phyloP scores from a whole-genome alignment of 2,888 invertebrate species.

The Andrena marginata region DNA sequence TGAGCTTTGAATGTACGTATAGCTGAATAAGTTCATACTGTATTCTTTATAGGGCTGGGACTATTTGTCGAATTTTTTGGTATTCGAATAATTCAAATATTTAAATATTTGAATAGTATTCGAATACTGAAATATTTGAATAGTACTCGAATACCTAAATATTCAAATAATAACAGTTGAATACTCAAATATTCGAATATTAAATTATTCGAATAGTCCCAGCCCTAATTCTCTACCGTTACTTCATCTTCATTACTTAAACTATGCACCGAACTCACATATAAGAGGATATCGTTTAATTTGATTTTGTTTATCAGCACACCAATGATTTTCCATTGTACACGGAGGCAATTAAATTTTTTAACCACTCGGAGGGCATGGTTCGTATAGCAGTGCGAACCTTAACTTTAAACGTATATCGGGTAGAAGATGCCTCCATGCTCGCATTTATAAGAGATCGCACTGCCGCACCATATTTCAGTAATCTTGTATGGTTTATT shows the following conservation, averaged over 20 bases:
- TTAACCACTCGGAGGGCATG: conserved; percentile 99
- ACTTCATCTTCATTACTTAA: conserved; percentile 27
- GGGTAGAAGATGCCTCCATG: conserved; percentile 98
- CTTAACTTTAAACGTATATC: conserved; percentile 98
- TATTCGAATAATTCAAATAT: no score
- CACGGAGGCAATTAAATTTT: conserved; percentile 99
- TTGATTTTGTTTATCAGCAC: conserved; percentile 87
- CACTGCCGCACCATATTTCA: conserved; percentile 99
- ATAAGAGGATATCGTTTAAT: conserved; percentile 55
- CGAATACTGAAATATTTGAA: no score
- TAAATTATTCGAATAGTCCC: no score
- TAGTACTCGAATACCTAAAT: no score
- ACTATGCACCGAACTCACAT: conserved; percentile 32
- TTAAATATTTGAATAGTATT: no score
- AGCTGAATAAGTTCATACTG: conserved; percentile 14
- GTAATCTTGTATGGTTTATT: conserved; percentile 99
- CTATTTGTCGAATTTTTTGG: no score
- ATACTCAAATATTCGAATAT: no score
- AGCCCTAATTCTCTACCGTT: conserved; percentile 11
- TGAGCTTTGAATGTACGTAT: conserved; percentile 15
- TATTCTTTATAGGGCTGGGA: conserved; percentile 10
- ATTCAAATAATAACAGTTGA: no score
- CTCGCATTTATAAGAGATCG: conserved; percentile 97
- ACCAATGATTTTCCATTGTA: conserved; percentile 99
- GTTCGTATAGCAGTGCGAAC: conserved; percentile 99